Evolutionary conservation across 1,140 invertebrate genomes (phyloP).

Genomic region (Lucilia cuprina): DNA sequence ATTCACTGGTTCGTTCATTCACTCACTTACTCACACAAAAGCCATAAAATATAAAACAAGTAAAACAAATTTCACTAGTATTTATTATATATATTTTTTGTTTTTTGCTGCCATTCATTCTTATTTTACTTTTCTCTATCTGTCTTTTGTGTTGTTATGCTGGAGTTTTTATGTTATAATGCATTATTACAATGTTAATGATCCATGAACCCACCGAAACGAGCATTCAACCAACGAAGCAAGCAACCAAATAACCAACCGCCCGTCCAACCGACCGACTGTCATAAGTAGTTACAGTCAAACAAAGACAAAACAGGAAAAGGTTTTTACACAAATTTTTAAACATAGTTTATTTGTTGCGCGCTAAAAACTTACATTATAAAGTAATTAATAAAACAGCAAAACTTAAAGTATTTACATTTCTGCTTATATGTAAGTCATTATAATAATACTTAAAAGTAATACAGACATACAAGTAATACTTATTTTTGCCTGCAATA

Average conservation of each 20-base stretch:
- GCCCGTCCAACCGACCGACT: neutral
- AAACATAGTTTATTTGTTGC: too few species aligned
- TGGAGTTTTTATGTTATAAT: constrained; percentile 4
- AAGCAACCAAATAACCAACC: neutral
- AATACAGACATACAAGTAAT: too few species aligned
- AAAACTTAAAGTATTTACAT: too few species aligned
- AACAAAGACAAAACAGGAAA: neutral
- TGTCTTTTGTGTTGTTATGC: neutral
- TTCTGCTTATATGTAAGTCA: too few species aligned
- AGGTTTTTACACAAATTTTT: neutral
- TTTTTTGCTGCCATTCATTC: neutral
- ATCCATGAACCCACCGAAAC: constrained; percentile 6
- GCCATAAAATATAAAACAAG: constrained; percentile 1
- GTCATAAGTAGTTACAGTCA: neutral
- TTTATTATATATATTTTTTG: neutral
- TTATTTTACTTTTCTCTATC: neutral
- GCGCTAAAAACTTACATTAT: too few species aligned
- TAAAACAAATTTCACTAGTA: neutral
- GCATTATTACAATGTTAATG: constrained; percentile 12
- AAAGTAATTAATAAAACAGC: too few species aligned
- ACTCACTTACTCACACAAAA: neutral
- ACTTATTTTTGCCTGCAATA: too few species aligned
- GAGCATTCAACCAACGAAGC: neutral
- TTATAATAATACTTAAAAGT: too few species aligned
- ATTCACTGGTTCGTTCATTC: neutral